Conservation (phyloP, 2,113 vertebrate species). For the Dipodomys spectabilis region DNA sequence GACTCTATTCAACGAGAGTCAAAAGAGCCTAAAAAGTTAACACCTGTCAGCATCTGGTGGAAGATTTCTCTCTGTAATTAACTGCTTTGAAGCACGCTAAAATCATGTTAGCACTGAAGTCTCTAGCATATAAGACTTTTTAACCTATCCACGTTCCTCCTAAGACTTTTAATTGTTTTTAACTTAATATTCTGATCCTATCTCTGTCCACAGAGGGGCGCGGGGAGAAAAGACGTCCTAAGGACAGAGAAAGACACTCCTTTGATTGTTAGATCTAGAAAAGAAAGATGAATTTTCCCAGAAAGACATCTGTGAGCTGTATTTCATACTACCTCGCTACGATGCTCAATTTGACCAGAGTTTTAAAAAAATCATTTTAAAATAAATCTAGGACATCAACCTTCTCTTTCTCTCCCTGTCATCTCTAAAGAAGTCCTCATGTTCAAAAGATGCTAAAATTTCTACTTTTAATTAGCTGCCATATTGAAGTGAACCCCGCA, state of each 20-base stretch:
- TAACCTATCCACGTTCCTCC: background rate
- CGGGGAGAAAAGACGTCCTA: background rate
- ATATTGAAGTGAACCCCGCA: slow-evolving; percentile 81
- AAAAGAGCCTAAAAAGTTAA: background rate
- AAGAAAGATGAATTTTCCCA: slow-evolving; percentile 59
- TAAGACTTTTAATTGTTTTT: background rate
- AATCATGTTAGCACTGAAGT: background rate
- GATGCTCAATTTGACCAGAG: slow-evolving; percentile 64
- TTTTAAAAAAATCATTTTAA: slow-evolving; percentile 74
- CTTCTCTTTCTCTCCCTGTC: slow-evolving; percentile 20
- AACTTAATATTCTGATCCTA: slow-evolving; percentile 55
- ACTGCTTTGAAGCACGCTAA: background rate
- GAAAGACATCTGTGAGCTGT: slow-evolving; percentile 52
- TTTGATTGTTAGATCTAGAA: slow-evolving; percentile 52
- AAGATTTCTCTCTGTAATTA: background rate
- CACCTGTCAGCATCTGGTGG: background rate
- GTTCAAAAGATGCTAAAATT: slow-evolving; percentile 80
- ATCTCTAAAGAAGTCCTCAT: slow-evolving; percentile 74
- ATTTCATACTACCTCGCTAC: slow-evolving; percentile 48
- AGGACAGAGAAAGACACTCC: slow-evolving; percentile 10
- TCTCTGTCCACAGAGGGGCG: background rate
- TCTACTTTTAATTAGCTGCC: slow-evolving; percentile 84
- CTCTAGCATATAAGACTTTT: background rate
- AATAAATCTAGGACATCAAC: slow-evolving; percentile 65
- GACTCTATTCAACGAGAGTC: background rate